Evolutionary conservation across 2,113 vertebrate species (phyloP).

Genomic region (Theristicus caerulescens): DNA sequence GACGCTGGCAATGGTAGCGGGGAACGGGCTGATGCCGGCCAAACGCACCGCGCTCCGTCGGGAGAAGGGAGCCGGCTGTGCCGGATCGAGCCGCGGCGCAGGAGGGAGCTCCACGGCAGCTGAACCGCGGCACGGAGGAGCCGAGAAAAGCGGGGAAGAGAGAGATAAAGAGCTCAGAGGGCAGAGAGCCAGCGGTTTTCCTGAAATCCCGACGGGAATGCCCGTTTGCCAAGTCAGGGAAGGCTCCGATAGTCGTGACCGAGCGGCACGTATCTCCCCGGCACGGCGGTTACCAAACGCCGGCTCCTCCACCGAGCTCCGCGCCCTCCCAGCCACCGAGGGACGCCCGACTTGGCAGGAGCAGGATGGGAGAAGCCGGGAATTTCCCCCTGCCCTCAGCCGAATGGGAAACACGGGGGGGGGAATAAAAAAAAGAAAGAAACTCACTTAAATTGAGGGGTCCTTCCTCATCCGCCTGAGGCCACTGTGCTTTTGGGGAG

Average conservation of each 20-base stretch:
- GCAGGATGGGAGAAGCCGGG: background rate
- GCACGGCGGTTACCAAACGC: fast-evolving
- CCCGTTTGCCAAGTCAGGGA: background rate
- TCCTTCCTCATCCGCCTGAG: conserved; percentile 85
- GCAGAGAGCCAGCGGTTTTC: background rate
- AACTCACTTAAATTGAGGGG: conserved; percentile 95
- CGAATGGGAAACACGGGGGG: background rate
- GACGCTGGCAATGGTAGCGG: fast-evolving
- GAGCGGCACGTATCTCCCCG: fast-evolving
- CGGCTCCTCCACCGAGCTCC: background rate
- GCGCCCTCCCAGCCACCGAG: background rate
- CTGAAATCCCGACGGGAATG: background rate
- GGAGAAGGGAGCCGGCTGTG: background rate
- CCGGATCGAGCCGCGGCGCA: fast-evolving
- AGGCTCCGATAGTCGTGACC: fast-evolving
- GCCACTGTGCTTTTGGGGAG: conserved; percentile 78
- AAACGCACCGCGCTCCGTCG: fast-evolving
- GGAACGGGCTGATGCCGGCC: fast-evolving
- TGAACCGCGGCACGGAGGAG: background rate
- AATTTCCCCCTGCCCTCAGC: background rate
- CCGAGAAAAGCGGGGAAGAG: background rate
- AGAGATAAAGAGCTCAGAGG: background rate
- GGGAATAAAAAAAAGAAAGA: background rate
- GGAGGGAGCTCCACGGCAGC: background rate
- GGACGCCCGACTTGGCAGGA: background rate